These are phyloP conservation scores for Gopherus flavomarginatus DNA, from an alignment of 2,113 vertebrate genomes.

Conservation along the genomic window DNA sequence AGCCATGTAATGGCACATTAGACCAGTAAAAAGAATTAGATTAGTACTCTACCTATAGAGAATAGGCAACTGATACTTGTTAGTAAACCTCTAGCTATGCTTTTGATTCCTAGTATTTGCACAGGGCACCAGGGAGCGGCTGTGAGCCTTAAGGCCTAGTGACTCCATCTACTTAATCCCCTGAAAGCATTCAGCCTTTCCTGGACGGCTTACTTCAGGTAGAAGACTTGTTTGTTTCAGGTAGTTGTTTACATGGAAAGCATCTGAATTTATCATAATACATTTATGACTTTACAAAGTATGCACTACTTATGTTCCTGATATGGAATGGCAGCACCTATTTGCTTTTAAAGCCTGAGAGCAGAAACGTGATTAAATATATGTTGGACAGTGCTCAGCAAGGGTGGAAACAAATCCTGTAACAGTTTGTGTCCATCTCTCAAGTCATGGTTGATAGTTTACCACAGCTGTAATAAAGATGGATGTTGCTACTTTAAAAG, in stretches of 20 bases:
- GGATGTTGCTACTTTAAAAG: background rate
- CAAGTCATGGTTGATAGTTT: background rate
- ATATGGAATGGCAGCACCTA: background rate
- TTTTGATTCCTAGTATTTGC: slow-evolving; percentile 62
- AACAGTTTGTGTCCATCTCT: background rate
- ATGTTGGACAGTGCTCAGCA: background rate
- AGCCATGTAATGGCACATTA: slow-evolving; percentile 55
- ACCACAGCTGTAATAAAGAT: background rate
- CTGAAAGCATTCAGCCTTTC: slow-evolving; percentile 54
- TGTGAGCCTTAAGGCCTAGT: slow-evolving; percentile 68
- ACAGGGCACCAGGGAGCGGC: slow-evolving; percentile 57
- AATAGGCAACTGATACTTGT: slow-evolving; percentile 52
- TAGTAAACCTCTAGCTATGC: slow-evolving; percentile 63
- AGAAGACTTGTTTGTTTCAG: slow-evolving; percentile 50
- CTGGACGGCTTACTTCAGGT: slow-evolving; percentile 51
- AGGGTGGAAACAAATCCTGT: background rate
- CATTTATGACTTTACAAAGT: background rate
- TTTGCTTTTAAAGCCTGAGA: slow-evolving; percentile 12
- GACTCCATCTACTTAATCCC: slow-evolving; percentile 70
- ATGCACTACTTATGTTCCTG: background rate
- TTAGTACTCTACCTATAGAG: slow-evolving; percentile 52
- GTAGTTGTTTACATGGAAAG: slow-evolving; percentile 18
- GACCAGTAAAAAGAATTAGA: slow-evolving; percentile 57
- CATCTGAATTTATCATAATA: background rate
- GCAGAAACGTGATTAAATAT: background rate